phyloP scores from a whole-genome alignment of 2,888 invertebrate genomes.

The Ophion slaviceki region DNA sequence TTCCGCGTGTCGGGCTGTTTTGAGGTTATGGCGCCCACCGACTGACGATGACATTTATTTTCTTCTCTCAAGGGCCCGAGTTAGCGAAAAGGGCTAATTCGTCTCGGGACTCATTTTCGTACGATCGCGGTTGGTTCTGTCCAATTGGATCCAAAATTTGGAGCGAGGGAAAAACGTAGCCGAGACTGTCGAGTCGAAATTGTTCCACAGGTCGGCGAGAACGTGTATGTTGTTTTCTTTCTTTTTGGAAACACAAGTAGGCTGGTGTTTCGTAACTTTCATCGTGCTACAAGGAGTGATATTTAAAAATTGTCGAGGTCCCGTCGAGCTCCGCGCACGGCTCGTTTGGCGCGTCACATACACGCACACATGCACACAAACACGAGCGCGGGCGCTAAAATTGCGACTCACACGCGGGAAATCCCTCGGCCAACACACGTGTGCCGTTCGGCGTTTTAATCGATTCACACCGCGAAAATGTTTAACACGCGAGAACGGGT shows the following conservation, averaged over 20 bases:
- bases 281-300: slow-evolving; percentile 29
- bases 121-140: no score
- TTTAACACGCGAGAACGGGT: slow-evolving; percentile 55
- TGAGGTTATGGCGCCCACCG: not conserved
- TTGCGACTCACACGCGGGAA: slow-evolving; percentile 53
- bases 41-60: not conserved
- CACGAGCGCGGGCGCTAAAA: not conserved
- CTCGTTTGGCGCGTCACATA: not conserved
- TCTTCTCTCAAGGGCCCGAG: no score
- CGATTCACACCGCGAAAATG: slow-evolving; percentile 32
- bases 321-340: slow-evolving; percentile 16
- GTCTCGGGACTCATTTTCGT: no score
- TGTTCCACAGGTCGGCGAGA: not conserved
- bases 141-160: no score
- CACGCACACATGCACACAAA: slow-evolving; percentile 5
- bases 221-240: not conserved
- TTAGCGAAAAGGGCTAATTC: no score
- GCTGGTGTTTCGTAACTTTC: slow-evolving; percentile 33
- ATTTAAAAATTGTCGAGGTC: slow-evolving; percentile 42
- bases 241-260: not conserved
- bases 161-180: no score
- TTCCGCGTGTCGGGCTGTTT: not conserved
- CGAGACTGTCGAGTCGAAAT: not conserved
- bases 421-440: slow-evolving; percentile 40
- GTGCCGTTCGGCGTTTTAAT: slow-evolving; percentile 22